Evolutionary conservation across 2,888 invertebrate genomes (phyloP).

Genomic region (Patella pellucida): DNA sequence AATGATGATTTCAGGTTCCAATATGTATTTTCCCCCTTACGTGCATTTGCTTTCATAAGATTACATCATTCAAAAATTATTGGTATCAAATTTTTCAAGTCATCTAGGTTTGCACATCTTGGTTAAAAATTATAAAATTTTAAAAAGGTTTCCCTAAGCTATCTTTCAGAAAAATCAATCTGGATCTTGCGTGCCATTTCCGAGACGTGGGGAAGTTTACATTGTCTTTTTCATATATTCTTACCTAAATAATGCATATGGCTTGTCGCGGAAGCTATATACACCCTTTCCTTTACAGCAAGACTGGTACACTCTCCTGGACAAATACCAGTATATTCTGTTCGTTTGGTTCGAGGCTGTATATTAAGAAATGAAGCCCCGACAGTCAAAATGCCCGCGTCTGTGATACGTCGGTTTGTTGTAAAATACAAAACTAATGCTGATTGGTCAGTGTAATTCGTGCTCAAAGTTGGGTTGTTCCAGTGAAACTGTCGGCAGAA

Average conservation of each 20-base stretch:
- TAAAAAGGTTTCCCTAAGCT: too few relatives aligned
- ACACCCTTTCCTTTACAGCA: constrained; percentile 49
- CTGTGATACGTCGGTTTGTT: constrained; percentile 25
- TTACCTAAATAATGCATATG: constrained; percentile 60
- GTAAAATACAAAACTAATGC: constrained; percentile 35
- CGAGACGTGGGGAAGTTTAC: too few relatives aligned
- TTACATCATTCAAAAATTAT: too few relatives aligned
- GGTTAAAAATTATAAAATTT: too few relatives aligned
- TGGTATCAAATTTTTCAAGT: too few relatives aligned
- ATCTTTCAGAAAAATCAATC: too few relatives aligned
- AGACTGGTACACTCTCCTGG: constrained; percentile 47
- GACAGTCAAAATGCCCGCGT: constrained; percentile 37
- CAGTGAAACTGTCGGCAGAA: constrained; percentile 32
- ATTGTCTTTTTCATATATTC: neutral
- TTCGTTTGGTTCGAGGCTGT: neutral
- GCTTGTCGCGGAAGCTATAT: constrained; percentile 54
- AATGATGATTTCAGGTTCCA: too few relatives aligned
- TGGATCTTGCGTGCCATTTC: too few relatives aligned
- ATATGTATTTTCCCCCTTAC: too few relatives aligned
- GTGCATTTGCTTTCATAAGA: too few relatives aligned
- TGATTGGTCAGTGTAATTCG: constrained; percentile 30
- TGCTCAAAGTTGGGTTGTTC: constrained; percentile 34
- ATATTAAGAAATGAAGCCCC: constrained; percentile 38
- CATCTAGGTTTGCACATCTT: too few relatives aligned
- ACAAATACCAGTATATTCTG: constrained; percentile 39